Evolutionary conservation across 2,113 vertebrate genomes (phyloP).

Genomic region (Sitta europaea): DNA sequence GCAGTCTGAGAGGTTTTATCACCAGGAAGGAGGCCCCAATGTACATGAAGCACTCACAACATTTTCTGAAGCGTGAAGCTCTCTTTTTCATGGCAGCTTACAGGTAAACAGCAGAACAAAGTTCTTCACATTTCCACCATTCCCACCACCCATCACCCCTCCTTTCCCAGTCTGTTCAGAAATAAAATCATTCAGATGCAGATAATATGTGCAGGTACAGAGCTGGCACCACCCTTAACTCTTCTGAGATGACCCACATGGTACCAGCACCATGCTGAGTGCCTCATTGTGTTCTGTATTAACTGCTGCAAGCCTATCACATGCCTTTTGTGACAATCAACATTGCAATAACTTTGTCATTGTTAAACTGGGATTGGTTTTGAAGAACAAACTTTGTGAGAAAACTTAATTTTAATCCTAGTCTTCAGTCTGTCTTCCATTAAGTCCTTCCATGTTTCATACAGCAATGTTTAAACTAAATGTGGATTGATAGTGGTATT

Average conservation of each 20-base stretch:
- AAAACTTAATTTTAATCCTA: neutral
- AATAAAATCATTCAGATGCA: neutral
- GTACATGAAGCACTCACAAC: neutral
- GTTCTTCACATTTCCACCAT: neutral
- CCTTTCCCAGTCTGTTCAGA: neutral
- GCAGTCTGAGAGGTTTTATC: neutral
- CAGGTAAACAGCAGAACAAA: neutral
- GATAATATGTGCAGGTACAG: neutral
- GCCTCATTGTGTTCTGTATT: neutral
- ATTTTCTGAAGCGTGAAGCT: neutral
- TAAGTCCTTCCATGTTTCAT: neutral
- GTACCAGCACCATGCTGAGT: neutral
- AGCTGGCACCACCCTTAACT: neutral
- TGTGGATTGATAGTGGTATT: neutral
- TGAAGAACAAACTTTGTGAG: neutral
- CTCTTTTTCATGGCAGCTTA: neutral
- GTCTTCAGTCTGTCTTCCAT: neutral
- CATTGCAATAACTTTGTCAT: neutral
- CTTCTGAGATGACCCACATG: neutral
- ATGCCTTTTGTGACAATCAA: neutral
- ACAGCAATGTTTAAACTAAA: neutral
- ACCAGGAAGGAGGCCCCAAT: neutral
- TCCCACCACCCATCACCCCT: neutral
- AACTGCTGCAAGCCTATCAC: neutral
- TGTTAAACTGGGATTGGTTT: neutral